Evolutionary conservation across 2,888 invertebrate genomes (phyloP).

Genomic region (Mongoloraphidia duomilia): DNA sequence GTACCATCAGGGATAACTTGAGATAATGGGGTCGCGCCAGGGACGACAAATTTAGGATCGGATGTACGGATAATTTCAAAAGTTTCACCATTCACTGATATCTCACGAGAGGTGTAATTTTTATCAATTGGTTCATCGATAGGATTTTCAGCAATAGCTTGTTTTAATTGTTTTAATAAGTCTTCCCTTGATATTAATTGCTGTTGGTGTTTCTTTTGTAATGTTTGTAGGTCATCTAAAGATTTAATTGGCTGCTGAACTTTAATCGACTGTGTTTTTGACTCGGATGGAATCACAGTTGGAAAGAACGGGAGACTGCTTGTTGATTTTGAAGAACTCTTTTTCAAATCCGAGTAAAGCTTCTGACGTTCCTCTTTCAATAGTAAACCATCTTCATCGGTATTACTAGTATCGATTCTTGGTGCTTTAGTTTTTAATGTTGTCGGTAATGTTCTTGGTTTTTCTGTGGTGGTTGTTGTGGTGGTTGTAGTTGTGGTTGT

Average conservation of each 20-base stretch:
- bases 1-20: neutral
- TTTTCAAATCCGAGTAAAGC: constrained; percentile 18
- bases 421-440: constrained; percentile 25
- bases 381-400: constrained; percentile 24
- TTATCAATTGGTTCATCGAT: constrained; percentile 47
- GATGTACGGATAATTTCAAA: constrained; percentile 57
- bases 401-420: constrained; percentile 20
- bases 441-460: constrained; percentile 22
- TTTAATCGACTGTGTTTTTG: constrained; percentile 7
- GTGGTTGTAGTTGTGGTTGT: constrained; percentile 52
- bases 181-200: constrained; percentile 54
- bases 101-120: constrained; percentile 58
- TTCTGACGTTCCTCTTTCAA: constrained; percentile 38
- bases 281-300: constrained; percentile 34
- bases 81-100: constrained; percentile 61
- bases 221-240: constrained; percentile 24
- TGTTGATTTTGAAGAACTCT: neutral
- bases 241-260: constrained; percentile 20
- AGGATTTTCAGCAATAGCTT: constrained; percentile 55
- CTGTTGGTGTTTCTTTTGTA: constrained; percentile 28
- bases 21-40: constrained; percentile 20
- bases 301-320: constrained; percentile 21
- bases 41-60: constrained; percentile 46
- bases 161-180: constrained; percentile 56
- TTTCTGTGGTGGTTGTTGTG: constrained; percentile 27